phyloP scores from a whole-genome alignment of 2,888 invertebrate species.

The Maniola hyperantus region DNA sequence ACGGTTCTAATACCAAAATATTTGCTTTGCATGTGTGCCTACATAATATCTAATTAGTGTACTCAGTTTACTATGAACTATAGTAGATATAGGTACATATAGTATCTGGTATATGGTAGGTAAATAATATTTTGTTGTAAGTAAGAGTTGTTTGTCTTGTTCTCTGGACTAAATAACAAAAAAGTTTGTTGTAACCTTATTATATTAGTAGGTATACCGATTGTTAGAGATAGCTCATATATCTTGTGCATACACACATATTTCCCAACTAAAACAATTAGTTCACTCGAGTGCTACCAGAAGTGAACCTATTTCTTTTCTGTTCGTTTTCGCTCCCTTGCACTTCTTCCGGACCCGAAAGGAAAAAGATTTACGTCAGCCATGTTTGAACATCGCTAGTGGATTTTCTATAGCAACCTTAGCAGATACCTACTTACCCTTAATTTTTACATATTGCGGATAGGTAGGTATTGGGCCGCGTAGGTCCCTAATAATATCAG shows the following conservation, averaged over 20 bases:
- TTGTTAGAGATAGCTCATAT: background rate
- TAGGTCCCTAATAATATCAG: no score
- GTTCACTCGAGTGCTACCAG: conserved; percentile 60
- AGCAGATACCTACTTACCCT: background rate
- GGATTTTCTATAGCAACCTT: conserved; percentile 45
- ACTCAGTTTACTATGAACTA: no score
- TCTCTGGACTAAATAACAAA: no score
- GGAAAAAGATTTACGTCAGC: conserved; percentile 70
- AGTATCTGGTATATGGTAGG: no score
- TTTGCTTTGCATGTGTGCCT: no score
- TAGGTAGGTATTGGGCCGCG: background rate
- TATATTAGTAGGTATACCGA: background rate
- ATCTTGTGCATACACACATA: conserved; percentile 19
- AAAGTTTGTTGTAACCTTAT: background rate
- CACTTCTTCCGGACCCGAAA: conserved; percentile 65
- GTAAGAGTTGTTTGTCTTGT: no score
- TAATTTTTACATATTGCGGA: background rate
- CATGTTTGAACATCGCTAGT: conserved; percentile 61
- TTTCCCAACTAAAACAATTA: conserved; percentile 62
- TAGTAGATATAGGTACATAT: no score
- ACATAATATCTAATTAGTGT: no score
- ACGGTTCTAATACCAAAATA: no score
- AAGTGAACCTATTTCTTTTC: conserved; percentile 62
- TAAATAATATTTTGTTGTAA: no score
- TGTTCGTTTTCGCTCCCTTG: conserved; percentile 72